A percentile compares a stretch with the other conserved stretches of the same genome.
Evolutionary conservation across 1,140 invertebrate genomes (phyloP).

Genomic region (Tetramorium parvispinum): DNA sequence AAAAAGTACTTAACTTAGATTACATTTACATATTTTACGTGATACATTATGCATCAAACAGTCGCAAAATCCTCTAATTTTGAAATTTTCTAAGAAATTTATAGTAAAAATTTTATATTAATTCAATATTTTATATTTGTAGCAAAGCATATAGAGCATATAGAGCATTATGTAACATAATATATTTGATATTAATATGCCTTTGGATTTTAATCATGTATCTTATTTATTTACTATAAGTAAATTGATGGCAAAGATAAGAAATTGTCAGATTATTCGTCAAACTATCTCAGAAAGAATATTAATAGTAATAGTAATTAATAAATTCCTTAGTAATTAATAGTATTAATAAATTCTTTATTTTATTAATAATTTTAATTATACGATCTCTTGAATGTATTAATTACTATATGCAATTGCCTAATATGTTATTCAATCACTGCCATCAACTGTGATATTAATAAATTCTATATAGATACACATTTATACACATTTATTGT

Average conservation of each 20-base stretch:
- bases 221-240: constrained; percentile 44
- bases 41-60: constrained; percentile 41
- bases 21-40: constrained; percentile 11
- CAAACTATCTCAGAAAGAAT: neutral
- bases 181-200: constrained; percentile 66
- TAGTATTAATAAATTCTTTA: too few relatives aligned
- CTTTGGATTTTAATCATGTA: constrained; percentile 63
- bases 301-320: neutral
- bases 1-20: constrained; percentile 42
- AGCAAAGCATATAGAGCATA: constrained; percentile 8
- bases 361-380: neutral
- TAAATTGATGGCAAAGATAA: constrained; percentile 41
- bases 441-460: constrained; percentile 48
- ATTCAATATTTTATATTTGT: constrained; percentile 12
- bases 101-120: constrained; percentile 21
- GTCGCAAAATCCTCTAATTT: neutral
- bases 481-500: constrained; percentile 74
- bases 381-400: neutral
- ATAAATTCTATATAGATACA: constrained; percentile 41
- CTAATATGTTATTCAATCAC: neutral
- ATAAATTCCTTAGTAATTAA: too few relatives aligned
- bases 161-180: constrained; percentile 37
- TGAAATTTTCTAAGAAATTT: constrained; percentile 16
- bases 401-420: constrained; percentile 1
- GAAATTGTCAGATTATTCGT: neutral